Conservation (phyloP, 2,113 vertebrate genomes). For the Oncorhynchus masou region DNA sequence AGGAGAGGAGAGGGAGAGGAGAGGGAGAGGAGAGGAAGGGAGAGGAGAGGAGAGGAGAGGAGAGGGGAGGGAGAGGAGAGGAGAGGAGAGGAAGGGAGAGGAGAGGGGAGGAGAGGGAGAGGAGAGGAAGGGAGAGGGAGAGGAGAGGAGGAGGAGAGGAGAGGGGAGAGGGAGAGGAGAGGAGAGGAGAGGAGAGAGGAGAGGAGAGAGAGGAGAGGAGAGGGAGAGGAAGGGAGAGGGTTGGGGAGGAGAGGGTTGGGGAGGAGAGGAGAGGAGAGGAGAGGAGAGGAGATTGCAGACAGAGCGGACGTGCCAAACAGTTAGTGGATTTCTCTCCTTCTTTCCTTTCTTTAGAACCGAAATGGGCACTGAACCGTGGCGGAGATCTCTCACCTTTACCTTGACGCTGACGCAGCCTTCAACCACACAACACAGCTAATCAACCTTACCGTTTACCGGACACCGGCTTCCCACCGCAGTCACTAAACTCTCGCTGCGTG, state of each 20-base stretch:
- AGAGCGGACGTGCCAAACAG: conserved; percentile 11
- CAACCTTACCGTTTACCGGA: conserved; percentile 21
- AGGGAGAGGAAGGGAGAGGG: background rate
- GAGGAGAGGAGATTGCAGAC: background rate
- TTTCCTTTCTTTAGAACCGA: conserved; percentile 34
- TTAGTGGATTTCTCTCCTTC: conserved; percentile 21
- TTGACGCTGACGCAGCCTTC: conserved; percentile 51
- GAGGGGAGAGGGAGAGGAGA: no score
- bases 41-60: no score
- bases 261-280: conserved; percentile 4
- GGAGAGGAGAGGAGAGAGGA: no score
- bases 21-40: no score
- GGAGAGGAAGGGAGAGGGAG: no score
- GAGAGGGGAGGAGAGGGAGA: background rate
- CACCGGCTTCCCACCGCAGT: background rate
- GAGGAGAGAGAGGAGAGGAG: no score
- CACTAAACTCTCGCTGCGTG: background rate
- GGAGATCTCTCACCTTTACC: conserved; percentile 50
- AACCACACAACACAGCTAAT: conserved; percentile 27
- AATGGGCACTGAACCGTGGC: conserved; percentile 52
- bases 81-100: conserved; percentile 5
- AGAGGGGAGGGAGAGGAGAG: background rate
- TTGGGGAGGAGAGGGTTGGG: conserved; percentile 1
- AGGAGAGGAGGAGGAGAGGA: no score
- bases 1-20: no score